These are phyloP conservation scores for Umimayanthus chanpuru DNA, from an alignment of 92 coral and sea anemone genomes.

Conservation along the genomic window DNA sequence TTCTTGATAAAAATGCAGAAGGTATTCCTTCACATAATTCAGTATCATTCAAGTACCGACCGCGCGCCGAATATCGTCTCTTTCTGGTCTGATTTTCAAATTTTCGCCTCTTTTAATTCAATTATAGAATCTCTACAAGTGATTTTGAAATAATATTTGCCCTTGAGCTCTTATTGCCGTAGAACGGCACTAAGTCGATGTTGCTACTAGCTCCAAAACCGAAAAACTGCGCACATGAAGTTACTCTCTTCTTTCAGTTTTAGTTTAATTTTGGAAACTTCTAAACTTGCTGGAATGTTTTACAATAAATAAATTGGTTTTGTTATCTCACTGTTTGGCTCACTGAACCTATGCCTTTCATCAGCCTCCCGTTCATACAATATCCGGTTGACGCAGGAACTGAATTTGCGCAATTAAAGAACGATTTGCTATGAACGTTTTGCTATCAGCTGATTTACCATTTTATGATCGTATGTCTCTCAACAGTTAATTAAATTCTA, in stretches of 20 bases:
- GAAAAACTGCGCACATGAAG: not conserved
- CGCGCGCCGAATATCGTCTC: not conserved
- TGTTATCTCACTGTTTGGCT: not conserved
- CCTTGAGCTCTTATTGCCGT: not conserved
- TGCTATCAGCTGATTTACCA: not conserved
- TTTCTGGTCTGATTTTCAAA: not conserved
- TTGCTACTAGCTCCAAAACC: not conserved
- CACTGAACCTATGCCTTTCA: not conserved
- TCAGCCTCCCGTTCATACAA: not conserved
- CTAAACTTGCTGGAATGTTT: conserved; percentile 6
- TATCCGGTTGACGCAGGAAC: conserved; percentile 28
- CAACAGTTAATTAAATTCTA: conserved; percentile 24
- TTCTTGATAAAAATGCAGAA: not conserved
- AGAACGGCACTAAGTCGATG: not conserved
- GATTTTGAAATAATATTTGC: not conserved
- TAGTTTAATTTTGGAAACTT: not conserved
- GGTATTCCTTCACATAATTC: not conserved
- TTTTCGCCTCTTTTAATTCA: not conserved
- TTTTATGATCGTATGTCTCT: conserved; percentile 20
- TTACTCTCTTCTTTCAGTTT: not conserved
- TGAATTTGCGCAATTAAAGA: conserved; percentile 24
- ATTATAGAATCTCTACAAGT: not conserved
- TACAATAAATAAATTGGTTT: not conserved
- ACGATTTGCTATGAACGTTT: too few species aligned
- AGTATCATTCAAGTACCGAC: not conserved